Evolutionary conservation across 2,797 vertebrate genomes (phyloP), one percentile per base, ranked within the genome.

Genomic region (Epinephelus awoara): DNA sequence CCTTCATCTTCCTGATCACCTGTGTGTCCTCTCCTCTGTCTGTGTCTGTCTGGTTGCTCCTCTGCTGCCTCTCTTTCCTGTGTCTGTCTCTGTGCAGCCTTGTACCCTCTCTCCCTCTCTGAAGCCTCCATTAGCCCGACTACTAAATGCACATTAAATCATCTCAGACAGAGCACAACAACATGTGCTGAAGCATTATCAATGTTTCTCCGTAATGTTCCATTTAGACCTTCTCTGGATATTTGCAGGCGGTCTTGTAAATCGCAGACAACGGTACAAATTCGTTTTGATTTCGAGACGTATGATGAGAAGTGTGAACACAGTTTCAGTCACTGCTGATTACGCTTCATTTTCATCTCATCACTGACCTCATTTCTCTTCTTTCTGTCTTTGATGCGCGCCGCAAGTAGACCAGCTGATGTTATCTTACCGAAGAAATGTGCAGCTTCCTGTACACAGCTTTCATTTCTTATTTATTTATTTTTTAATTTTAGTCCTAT

Each of bases 281-380:
- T 69, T 75, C 2, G 38, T 62, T 84, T 62, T 68, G 76, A 91
- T 67, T 56, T 19, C 38, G 18, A 79, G 70, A 49, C 71, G 63
- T 65, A 11, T 40, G 75, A 85, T 69, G 77, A 80, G 64, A 77
- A 69, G 67, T 18, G 55, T 52, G 67, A 77, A 76, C 75, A 62
- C 50, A 42, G 65, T 62, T 75, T 47, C 57, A 68, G 68, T 88
- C 85, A 5, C 59, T 44, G 54, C 59, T 77, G 70, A 90, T 90
- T 83, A 81, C 19, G 1, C 72, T 4, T 47, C 79, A 23, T 75
- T 75, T 84, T 85, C 82, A 84, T 91, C 79, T 90, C 71, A 10
- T 61, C 67, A 0, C 63, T 76, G 88, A 82, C 82, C 88, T 88
- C 54, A 18, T 86, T 91, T 84, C 61, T 82, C 54, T 15, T 65